Base-by-base conservation (phyloP, 2,888 invertebrate species). In the Scaptomyza polygonia region DNA sequence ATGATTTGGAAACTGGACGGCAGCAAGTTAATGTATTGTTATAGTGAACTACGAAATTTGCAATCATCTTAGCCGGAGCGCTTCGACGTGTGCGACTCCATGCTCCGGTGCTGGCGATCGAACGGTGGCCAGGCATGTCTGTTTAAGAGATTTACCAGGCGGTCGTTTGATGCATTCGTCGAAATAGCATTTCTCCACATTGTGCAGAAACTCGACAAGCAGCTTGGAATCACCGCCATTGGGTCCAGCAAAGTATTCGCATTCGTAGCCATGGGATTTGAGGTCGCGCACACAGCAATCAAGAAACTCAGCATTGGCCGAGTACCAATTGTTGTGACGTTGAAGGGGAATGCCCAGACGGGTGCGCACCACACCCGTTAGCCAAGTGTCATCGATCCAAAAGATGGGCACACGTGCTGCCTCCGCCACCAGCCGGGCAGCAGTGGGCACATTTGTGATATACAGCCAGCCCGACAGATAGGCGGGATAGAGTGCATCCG, bases 341-440 rank as follows among this genome's bases (percentile, higher is more conserved):
- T 91, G 92, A 42, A 95, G 90, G 39, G 93, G 91, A n/a, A 95
- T 92, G 39, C 92, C 92, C 25, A 94, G 89, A 29, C 93, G 92
- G 54, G 94, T 92, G 7, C 95, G 93, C 30, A 97, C 91, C 49
- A 97, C 92, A 1, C 98, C 98, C 0, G 97, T 98, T 0, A 98
- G 92, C 89, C 95, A 96, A 44, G 96, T 95, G 89, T 98, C 98
- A 88, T 98, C 98, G 65, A 98, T 97, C 97, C 98, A 98, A 92
- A 98, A 97, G 81, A 95, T 96, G 16, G 93, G 92, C n/a, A 94
- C 92, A 34, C 91, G 89, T 30, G 92, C 88, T 0, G 94, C 93
- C 73, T 93, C 92, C 3, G 92, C 88, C 21, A 94, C 92, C 51
- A 98, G 88, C 18, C 92, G 92, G 16, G 89, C 87, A 0, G 95